Evolutionary conservation across 2,113 vertebrate species (phyloP).

Genomic region (Ursus arctos): DNA sequence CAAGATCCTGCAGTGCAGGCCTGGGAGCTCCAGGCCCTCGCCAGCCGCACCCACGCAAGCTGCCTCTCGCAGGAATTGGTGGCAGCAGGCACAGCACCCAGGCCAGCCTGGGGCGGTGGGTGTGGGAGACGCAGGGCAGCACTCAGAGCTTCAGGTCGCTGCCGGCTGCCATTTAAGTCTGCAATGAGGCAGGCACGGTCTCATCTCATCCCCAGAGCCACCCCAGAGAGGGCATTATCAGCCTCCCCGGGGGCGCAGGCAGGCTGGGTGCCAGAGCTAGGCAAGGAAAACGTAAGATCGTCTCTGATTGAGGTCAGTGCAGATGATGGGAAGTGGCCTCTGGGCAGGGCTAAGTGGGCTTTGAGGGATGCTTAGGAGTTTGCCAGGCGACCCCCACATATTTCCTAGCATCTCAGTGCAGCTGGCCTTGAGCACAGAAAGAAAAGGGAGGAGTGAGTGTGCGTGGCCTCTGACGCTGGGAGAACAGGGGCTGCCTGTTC

Average conservation of each 20-base stretch:
- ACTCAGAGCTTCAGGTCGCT: rapidly evolving
- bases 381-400: not conserved
- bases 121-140: not conserved
- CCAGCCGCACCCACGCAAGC: rapidly evolving
- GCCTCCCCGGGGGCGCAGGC: not conserved
- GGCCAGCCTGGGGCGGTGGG: not conserved
- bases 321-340: not conserved
- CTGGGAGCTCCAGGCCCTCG: rapidly evolving
- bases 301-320: not conserved
- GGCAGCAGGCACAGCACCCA: rapidly evolving
- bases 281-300: not conserved
- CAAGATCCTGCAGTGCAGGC: rapidly evolving
- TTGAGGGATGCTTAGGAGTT: constrained; percentile 21
- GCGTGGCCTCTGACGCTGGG: rapidly evolving
- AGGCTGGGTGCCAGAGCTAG: not conserved
- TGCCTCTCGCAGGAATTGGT: not conserved
- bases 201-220: rapidly evolving
- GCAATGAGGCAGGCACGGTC: not conserved
- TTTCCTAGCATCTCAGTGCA: not conserved
- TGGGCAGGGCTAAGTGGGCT: not conserved
- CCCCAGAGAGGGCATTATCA: rapidly evolving
- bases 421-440: not conserved
- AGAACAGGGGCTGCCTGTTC: not conserved
- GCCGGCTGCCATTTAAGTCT: not conserved
- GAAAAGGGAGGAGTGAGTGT: not conserved